Base-by-base conservation (phyloP, 2,113 vertebrate genomes). In the Furnarius figulus region DNA sequence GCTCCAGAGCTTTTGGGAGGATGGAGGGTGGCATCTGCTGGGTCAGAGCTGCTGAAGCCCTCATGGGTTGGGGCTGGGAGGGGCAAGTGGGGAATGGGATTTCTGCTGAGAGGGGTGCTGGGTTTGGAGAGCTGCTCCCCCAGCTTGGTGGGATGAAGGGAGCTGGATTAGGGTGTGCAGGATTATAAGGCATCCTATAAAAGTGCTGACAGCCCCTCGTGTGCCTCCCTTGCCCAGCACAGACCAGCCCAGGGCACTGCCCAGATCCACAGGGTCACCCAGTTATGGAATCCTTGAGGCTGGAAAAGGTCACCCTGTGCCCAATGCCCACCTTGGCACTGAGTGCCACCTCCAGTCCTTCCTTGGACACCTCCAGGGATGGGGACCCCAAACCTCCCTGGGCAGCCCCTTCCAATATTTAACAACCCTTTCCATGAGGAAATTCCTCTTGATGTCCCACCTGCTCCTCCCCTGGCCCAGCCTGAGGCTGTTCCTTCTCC, bases 291-390 rank as follows among this genome's bases (percentile, higher is more conserved):
- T 58, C 31, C 8, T 42, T 23, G 58, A 27, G 21, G 35, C 0
- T 73, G 67, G 58, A 65, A 65, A 56, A 42, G 9, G 12, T 28
- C 67, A 49, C 1, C 24, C 40, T 47, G 40, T 47, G 5, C 22
- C 33, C n/a, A 33, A 58, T 47, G 47, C 47, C 12, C 33, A n/a
- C 55, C 33, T 15, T 58, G 55, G 44, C 31, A 0, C 47, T 53
- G 1, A 46, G 65, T 30, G 56, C 16, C 40, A 71, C 6, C 0
- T 15, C 73, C 55, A 53, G 65, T 2, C 0, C 0, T 33, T 46
- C 73, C 39, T 2, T 0, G 39, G 55, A 4, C 55, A 46, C 39
- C 61, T 46, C 39, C 65, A 53, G 55, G 55, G 19, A 5, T 39
- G 55, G 55, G 39, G 0, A 39, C 46, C 33, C 14, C 73, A 78